Percentiles rank a stretch among this genome's conserved stretches.
Evolutionary conservation across 2,113 vertebrate genomes (phyloP).

Genomic region (Phalacrocorax aristotelis): DNA sequence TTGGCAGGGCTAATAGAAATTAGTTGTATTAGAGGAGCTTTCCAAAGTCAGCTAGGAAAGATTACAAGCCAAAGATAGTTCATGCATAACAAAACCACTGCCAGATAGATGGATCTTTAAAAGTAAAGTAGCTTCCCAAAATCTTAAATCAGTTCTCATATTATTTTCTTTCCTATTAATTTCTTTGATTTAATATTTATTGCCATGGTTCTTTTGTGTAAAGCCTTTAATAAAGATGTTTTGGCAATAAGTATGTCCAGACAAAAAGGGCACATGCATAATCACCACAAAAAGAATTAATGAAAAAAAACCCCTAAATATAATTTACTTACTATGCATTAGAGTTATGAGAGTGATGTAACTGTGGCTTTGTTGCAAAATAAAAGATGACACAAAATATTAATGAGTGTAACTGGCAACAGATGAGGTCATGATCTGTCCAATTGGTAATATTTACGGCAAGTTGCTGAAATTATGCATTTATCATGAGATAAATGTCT

Average conservation of each 20-base stretch:
- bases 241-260: not conserved
- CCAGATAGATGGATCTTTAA: not conserved
- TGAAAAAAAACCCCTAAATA: not conserved
- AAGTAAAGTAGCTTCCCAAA: not conserved
- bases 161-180: not conserved
- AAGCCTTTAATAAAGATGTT: not conserved
- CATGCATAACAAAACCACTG: not conserved
- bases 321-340: not conserved
- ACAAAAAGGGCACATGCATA: not conserved
- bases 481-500: not conserved
- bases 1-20: not conserved
- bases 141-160: not conserved
- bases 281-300: not conserved
- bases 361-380: not conserved
- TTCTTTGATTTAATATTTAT: not conserved
- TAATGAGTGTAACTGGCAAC: not conserved
- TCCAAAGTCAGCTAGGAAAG: slow-evolving; percentile 2
- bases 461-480: not conserved
- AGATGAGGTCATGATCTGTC: not conserved
- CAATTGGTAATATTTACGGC: not conserved
- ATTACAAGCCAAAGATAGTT: not conserved
- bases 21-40: not conserved
- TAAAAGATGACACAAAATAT: not conserved
- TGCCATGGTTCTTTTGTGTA: not conserved
- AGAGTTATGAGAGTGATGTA: not conserved